phyloP scores from a whole-genome alignment of 2,797 vertebrate genomes.

The Urocyon cinereoargenteus region DNA sequence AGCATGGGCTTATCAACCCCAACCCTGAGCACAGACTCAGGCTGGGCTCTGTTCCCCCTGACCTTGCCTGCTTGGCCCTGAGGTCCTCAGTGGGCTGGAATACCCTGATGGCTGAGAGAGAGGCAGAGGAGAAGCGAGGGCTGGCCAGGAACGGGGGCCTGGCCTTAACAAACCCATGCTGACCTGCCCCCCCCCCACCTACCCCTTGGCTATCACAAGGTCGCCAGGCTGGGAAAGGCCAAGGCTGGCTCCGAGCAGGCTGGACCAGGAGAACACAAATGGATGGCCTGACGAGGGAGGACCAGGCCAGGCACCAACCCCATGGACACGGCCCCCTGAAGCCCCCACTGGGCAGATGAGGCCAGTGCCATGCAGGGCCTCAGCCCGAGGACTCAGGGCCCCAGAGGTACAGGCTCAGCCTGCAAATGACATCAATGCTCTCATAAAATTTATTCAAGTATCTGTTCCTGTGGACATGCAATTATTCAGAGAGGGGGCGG shows the following conservation, averaged over 20 bases:
- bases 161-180: background rate
- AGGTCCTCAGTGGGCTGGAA: background rate
- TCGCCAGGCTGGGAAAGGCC: background rate
- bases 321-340: background rate
- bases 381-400: background rate
- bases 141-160: background rate
- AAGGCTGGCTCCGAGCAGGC: background rate
- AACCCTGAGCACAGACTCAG: background rate
- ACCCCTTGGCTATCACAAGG: background rate
- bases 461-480: background rate
- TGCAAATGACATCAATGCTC: background rate
- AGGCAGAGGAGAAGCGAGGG: background rate
- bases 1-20: background rate
- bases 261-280: background rate
- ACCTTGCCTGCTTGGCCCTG: background rate
- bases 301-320: too few relatives aligned
- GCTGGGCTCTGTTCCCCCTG: background rate
- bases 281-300: background rate
- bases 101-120: accelerated
- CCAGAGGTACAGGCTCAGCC: background rate
- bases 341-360: background rate
- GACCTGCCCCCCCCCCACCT: too few relatives aligned
- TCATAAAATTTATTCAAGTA: background rate
- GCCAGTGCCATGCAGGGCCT: too few relatives aligned
- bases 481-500: too few relatives aligned